phyloP scores from a whole-genome alignment of 2,888 invertebrate species.

The Prenolepis imparis region DNA sequence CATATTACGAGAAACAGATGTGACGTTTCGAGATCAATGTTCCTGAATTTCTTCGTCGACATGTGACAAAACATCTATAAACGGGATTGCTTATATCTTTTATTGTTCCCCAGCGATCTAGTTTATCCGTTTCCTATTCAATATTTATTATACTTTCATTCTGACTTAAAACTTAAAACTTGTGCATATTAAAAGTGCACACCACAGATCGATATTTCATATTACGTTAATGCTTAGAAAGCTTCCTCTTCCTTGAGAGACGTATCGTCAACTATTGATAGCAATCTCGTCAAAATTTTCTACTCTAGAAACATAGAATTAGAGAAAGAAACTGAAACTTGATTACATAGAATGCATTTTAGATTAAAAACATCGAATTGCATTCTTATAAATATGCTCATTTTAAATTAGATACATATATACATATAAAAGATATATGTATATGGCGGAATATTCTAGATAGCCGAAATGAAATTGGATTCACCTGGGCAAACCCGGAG shows the following conservation, averaged over 20 bases:
- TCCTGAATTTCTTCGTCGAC: background rate
- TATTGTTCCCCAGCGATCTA: background rate
- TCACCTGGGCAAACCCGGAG: constrained; percentile 13
- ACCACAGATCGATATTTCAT: background rate
- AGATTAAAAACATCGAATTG: constrained; percentile 78
- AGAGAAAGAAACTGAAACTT: constrained; percentile 7
- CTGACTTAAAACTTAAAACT: background rate
- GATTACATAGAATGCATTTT: constrained; percentile 65
- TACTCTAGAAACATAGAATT: background rate
- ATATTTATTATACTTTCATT: constrained; percentile 9
- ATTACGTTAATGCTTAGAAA: background rate
- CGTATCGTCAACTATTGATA: background rate
- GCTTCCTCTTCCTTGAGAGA: background rate
- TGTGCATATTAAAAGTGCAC: background rate
- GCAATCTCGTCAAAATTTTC: background rate
- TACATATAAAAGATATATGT: background rate
- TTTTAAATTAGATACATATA: background rate
- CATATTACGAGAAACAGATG: constrained; percentile 22
- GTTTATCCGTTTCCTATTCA: background rate
- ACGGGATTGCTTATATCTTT: background rate
- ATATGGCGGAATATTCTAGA: constrained; percentile 45
- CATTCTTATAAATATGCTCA: constrained; percentile 77
- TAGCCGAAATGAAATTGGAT: constrained; percentile 68
- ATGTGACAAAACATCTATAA: constrained; percentile 2
- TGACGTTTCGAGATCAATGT: constrained; percentile 18